phyloP scores from a whole-genome alignment of 2,797 vertebrate genomes.

The Danio choprae region DNA sequence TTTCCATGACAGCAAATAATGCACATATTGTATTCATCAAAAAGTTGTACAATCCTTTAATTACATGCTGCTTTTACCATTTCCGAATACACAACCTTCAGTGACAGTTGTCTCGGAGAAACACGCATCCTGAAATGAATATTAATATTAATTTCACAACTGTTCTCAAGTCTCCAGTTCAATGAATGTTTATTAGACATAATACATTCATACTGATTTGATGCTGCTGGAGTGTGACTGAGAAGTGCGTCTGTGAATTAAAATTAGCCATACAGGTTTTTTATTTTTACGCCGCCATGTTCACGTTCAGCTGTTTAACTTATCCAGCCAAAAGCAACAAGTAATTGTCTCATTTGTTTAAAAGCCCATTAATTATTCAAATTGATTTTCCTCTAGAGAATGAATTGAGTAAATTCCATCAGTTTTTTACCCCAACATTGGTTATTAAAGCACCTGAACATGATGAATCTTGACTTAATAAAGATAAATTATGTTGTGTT shows the following conservation, averaged over 20 bases:
- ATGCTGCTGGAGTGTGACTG: conserved; percentile 25
- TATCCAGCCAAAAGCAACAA: background rate
- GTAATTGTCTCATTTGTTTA: background rate
- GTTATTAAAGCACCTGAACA: background rate
- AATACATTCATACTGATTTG: conserved; percentile 17
- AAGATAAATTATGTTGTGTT: background rate
- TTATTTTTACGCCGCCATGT: background rate
- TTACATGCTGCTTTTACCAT: background rate
- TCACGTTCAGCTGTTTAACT: background rate
- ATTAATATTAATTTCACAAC: background rate
- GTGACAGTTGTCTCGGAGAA: conserved; percentile 4
- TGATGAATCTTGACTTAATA: background rate
- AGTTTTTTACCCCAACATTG: background rate
- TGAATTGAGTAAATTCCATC: background rate
- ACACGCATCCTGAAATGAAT: conserved; percentile 4
- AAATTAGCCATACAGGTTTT: background rate
- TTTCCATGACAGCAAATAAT: background rate
- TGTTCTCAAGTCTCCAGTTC: background rate
- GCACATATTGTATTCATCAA: background rate
- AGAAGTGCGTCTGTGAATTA: conserved; percentile 12
- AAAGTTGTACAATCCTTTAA: conserved; percentile 1
- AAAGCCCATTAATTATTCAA: conserved; percentile 5
- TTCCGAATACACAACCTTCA: background rate
- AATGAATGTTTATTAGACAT: conserved; percentile 21
- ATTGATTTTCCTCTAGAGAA: conserved; percentile 6